These are phyloP conservation scores for Psophia crepitans DNA, from an alignment of 2,113 vertebrate species.

Conservation along the genomic window DNA sequence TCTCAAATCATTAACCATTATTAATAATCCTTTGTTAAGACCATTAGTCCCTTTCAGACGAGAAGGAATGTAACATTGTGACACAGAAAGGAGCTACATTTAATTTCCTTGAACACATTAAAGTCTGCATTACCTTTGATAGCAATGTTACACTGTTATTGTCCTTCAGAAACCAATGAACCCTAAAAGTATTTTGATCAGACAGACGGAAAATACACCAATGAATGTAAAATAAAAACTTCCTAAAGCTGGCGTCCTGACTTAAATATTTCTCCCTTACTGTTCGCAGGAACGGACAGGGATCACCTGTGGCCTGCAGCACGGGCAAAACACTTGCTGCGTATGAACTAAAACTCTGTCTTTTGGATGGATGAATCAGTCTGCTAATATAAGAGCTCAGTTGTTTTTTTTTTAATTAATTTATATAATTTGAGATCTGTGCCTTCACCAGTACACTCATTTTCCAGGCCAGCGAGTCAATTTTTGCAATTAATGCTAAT, in stretches of 20 bases:
- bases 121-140: background rate
- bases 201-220: background rate
- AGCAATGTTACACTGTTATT: background rate
- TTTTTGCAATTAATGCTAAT: background rate
- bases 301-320: background rate
- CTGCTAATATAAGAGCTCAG: background rate
- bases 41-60: background rate
- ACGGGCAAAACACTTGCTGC: background rate
- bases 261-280: background rate
- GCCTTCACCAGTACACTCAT: background rate
- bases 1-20: background rate
- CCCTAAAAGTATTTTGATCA: background rate
- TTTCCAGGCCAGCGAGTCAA: background rate
- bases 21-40: background rate
- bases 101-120: background rate
- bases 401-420: background rate
- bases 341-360: background rate
- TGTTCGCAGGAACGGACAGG: background rate
- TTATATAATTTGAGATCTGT: background rate
- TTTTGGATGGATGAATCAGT: background rate
- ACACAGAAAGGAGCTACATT: background rate
- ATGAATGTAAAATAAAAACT: background rate
- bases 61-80: background rate
- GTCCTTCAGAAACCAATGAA: background rate
- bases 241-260: background rate